Conservation (phyloP, 2,888 invertebrate species). For the Drosophila fungiperda region DNA sequence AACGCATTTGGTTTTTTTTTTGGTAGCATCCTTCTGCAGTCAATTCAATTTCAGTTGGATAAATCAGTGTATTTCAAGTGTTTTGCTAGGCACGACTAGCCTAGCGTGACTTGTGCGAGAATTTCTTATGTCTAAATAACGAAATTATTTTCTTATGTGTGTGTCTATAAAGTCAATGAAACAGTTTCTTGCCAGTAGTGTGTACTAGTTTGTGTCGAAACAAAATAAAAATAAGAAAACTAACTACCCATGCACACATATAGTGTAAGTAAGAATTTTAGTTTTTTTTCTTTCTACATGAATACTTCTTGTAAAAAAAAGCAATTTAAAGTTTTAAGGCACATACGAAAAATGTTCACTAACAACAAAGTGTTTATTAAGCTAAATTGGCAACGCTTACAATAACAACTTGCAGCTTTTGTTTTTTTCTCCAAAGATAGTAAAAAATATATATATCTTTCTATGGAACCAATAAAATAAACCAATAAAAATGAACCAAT, state of each 20-base stretch:
- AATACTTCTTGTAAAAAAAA: background rate
- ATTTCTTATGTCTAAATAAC: constrained; percentile 11
- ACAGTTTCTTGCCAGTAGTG: background rate
- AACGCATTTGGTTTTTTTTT: background rate
- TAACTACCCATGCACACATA: background rate
- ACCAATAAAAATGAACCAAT: background rate
- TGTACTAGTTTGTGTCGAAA: background rate
- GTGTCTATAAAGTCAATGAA: constrained; percentile 30
- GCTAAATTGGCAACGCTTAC: background rate
- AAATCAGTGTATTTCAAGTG: constrained; percentile 37
- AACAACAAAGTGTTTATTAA: no score
- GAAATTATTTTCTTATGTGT: background rate
- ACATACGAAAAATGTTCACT: background rate
- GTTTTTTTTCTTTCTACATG: background rate
- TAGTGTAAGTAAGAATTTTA: background rate
- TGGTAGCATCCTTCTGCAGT: constrained; percentile 25
- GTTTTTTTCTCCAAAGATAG: no score
- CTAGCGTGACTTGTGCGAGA: constrained; percentile 39
- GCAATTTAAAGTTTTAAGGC: background rate
- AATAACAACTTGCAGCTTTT: background rate
- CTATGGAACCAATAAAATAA: no score
- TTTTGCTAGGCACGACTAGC: constrained; percentile 43
- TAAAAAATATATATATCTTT: no score
- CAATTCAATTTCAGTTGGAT: constrained; percentile 14
- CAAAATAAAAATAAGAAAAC: background rate